Evolutionary conservation across 2,113 vertebrate species (phyloP), one percentile per base, ranked within the genome.

Genomic region (Odobenus rosmarus): DNA sequence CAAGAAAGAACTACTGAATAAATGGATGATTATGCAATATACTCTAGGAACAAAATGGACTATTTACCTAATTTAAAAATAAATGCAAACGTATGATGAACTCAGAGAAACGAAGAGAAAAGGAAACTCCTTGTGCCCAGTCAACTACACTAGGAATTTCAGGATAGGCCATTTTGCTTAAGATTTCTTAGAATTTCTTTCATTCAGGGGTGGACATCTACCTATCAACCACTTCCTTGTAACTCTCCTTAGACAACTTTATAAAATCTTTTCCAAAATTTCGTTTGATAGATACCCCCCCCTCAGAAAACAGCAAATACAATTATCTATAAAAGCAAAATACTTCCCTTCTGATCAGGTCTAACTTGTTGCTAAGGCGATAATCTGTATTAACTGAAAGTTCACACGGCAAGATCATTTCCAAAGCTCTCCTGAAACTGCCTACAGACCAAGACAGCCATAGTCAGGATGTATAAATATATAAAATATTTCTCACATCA

Each of bases 281-380:
- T 81, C 59, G 59, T 46, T 89, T 59, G 23, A 67, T 79, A 39
- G 23, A 67, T 36, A 33, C 10, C 59, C 28, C 59, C 28, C 33
- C 61, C 28, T 80, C 28, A 90, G 57, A 92, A 76, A 69, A n/a
- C 3, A 62, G 18, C 16, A 55, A 64, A n/a, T 31, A 62, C n/a
- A 53, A 42, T 71, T 76, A 59, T 72, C 64, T 83, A 23, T 51
- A 74, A 87, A 83, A 94, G 46, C 59, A 82, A 85, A 97, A 81
- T 21, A 39, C 1, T 51, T 36, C 1, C 1, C 62, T 91, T 91
- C 79, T 84, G 21, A 87, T 36, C 42, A 88, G 62, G 53, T 5
- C 21, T 72, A n/a, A 4, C 36, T 69, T 46, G 72, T 87, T 88
- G 46, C 46, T 71, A 76, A 11, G 36, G 36, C 51, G 42, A 87